Evolutionary conservation across 2,888 invertebrate species (phyloP).

Genomic region (Ptychoptera contaminata): DNA sequence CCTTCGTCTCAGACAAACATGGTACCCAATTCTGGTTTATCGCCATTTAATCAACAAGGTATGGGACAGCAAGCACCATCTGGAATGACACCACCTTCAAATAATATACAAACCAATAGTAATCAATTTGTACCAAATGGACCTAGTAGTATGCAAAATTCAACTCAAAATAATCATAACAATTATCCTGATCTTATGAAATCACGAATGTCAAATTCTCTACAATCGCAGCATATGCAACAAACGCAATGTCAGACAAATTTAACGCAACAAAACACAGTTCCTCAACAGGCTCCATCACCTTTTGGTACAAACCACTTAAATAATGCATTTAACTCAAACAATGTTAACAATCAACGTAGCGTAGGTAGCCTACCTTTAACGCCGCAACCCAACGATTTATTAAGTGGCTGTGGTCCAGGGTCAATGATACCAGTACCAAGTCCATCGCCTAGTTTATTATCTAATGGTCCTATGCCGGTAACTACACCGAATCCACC

Average conservation of each 20-base stretch:
- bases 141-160: slow-evolving; percentile 29
- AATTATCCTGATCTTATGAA: slow-evolving; percentile 38
- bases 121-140: slow-evolving; percentile 47
- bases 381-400: slow-evolving; percentile 31
- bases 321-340: slow-evolving; percentile 21
- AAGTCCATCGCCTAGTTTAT: slow-evolving; percentile 31
- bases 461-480: slow-evolving; percentile 32
- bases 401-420: slow-evolving; percentile 13
- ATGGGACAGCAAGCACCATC: slow-evolving; percentile 37
- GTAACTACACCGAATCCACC: slow-evolving; percentile 42
- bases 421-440: slow-evolving; percentile 35
- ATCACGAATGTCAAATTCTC: slow-evolving; percentile 32
- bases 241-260: neutral
- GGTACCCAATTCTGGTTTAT: slow-evolving; percentile 48
- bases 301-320: slow-evolving; percentile 36
- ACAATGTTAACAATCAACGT: slow-evolving; percentile 14
- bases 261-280: slow-evolving; percentile 1
- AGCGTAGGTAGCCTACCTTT: slow-evolving; percentile 28
- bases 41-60: slow-evolving; percentile 49
- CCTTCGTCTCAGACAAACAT: slow-evolving; percentile 38
- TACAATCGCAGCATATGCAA: neutral
- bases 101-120: slow-evolving; percentile 24
- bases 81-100: slow-evolving; percentile 32
- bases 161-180: slow-evolving; percentile 33
- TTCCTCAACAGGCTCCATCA: slow-evolving; percentile 33